Evolutionary conservation across 2,797 vertebrate species (phyloP).

Genomic region (Synaphobranchus kaupii): DNA sequence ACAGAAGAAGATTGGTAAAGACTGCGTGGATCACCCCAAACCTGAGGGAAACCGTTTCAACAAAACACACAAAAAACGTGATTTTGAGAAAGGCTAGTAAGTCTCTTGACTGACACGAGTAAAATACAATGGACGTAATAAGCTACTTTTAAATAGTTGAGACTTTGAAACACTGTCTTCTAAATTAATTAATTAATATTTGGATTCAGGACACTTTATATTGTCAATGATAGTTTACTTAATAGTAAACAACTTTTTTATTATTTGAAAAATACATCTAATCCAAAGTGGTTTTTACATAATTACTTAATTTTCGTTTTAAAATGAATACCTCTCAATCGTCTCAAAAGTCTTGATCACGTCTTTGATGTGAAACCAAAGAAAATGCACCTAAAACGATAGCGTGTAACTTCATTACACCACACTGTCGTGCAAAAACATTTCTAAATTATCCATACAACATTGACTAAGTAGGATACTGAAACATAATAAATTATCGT

Average conservation of each 20-base stretch:
- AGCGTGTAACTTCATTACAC: slow-evolving; percentile 28
- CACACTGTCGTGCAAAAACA: slow-evolving; percentile 12
- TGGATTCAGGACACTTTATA: not conserved
- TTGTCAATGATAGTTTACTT: not conserved
- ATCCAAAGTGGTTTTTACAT: not conserved
- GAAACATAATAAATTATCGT: not conserved
- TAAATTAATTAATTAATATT: not conserved
- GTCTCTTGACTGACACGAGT: not conserved
- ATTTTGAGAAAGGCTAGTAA: not conserved
- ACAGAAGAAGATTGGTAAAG: slow-evolving; percentile 94
- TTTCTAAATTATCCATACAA: not conserved
- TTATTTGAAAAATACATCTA: not conserved
- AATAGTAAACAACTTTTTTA: not conserved
- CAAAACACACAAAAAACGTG: not conserved
- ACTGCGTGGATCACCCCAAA: slow-evolving; percentile 97
- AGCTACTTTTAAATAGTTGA: not conserved
- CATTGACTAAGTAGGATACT: not conserved
- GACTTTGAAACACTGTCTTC: not conserved
- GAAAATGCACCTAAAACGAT: slow-evolving; percentile 86
- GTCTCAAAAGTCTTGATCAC: slow-evolving; percentile 95
- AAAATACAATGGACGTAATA: not conserved
- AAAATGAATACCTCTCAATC: slow-evolving; percentile 85
- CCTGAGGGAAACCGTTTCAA: slow-evolving; percentile 62
- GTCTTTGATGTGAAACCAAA: slow-evolving; percentile 97
- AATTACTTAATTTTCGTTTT: not conserved